Conservation (phyloP, 2,888 invertebrate species). For the Gerris lacustris region DNA sequence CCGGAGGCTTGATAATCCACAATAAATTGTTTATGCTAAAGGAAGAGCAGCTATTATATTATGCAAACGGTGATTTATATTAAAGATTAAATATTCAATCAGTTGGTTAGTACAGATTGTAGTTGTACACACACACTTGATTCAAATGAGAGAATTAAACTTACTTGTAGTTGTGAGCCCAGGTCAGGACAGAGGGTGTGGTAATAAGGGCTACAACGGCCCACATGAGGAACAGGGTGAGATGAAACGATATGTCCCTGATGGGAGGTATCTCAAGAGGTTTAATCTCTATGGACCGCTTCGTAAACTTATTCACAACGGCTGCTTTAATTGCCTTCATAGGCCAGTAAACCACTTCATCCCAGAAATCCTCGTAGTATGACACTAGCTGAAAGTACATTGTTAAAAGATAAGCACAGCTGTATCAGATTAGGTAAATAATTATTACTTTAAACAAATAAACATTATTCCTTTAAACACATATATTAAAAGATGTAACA, state of each 20-base stretch:
- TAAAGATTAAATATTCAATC: too few species aligned
- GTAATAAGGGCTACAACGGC: slow-evolving; percentile 52
- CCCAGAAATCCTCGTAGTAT: slow-evolving; percentile 63
- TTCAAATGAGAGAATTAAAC: slow-evolving; percentile 23
- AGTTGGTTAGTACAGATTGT: too few species aligned
- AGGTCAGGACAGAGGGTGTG: slow-evolving; percentile 59
- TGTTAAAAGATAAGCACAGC: slow-evolving; percentile 29
- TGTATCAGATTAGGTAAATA: slow-evolving; percentile 6
- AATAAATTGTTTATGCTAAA: too few species aligned
- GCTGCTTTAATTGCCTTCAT: slow-evolving; percentile 29
- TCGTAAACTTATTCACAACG: slow-evolving; percentile 20
- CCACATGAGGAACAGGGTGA: slow-evolving; percentile 59
- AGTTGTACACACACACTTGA: too few species aligned
- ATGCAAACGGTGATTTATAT: too few species aligned
- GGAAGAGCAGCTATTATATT: too few species aligned
- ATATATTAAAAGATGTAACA: slow-evolving; percentile 27
- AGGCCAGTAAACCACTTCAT: slow-evolving; percentile 39
- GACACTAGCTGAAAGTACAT: slow-evolving; percentile 45
- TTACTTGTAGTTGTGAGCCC: slow-evolving; percentile 70
- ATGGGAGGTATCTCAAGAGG: slow-evolving; percentile 30
- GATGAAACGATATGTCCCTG: slow-evolving; percentile 55
- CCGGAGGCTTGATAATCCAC: too few species aligned
- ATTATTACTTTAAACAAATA: slow-evolving; percentile 1
- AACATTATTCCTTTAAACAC: slow-evolving; percentile 9
- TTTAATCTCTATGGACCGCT: neutral